Conservation (phyloP, 2,113 vertebrate species). For the Neogale vison region DNA sequence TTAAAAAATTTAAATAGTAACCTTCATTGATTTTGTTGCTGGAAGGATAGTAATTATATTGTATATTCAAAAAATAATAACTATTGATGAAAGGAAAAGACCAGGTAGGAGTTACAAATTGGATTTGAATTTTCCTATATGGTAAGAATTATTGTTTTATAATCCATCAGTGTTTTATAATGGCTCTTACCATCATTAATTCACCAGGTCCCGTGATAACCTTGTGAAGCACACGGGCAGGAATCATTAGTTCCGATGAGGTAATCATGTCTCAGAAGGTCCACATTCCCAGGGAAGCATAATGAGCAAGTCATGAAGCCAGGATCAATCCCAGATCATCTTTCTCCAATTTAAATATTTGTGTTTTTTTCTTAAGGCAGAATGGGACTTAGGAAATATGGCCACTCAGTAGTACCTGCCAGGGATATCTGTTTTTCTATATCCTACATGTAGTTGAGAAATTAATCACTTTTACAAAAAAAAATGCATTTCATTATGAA, state of each 20-base stretch:
- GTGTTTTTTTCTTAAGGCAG: not conserved
- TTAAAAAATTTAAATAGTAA: constrained; percentile 26
- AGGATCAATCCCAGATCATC: not conserved
- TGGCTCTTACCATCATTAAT: not conserved
- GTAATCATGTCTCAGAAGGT: not conserved
- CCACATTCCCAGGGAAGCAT: not conserved
- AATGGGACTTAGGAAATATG: not conserved
- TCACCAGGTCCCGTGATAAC: not conserved
- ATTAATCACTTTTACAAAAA: constrained; percentile 39
- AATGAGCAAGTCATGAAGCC: not conserved
- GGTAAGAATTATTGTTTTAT: not conserved
- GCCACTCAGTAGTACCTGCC: not conserved
- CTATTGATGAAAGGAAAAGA: not conserved
- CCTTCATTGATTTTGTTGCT: not conserved
- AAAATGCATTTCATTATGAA: constrained; percentile 46
- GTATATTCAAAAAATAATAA: not conserved
- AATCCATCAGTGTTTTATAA: not conserved
- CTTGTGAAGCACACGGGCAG: not conserved
- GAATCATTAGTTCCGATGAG: not conserved
- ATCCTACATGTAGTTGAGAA: constrained; percentile 7
- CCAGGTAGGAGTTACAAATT: not conserved
- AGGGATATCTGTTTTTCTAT: constrained; percentile 43
- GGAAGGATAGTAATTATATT: not conserved
- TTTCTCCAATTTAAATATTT: not conserved
- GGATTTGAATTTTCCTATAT: constrained; percentile 7